Conservation (phyloP, 2,888 invertebrate species). For the Drosophila ustulata region DNA sequence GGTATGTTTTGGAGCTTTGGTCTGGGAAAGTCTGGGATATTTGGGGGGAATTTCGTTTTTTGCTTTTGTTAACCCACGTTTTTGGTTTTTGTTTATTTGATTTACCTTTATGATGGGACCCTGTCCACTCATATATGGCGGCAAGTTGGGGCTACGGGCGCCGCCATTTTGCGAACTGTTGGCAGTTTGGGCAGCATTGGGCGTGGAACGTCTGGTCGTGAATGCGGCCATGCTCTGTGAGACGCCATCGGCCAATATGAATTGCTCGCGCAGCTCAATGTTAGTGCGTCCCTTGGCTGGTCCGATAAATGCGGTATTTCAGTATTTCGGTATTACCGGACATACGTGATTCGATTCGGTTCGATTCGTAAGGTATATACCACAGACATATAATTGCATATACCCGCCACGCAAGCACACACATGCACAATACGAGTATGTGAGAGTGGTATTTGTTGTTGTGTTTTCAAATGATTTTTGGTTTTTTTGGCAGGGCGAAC, state of each 20-base stretch:
- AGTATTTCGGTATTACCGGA: slow-evolving; percentile 34
- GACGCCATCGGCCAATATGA: slow-evolving; percentile 99
- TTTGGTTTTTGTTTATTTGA: slow-evolving; percentile 48
- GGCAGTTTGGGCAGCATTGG: slow-evolving; percentile 87
- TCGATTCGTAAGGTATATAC: slow-evolving; percentile 11
- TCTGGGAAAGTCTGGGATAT: slow-evolving; percentile 11
- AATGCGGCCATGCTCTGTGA: slow-evolving; percentile 99
- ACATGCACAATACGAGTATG: slow-evolving; percentile 24
- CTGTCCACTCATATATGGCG: slow-evolving; percentile 86
- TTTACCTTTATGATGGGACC: slow-evolving; percentile 99
- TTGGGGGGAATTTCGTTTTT: slow-evolving; percentile 25
- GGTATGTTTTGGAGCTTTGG: slow-evolving; percentile 8
- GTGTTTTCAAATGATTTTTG: slow-evolving; percentile 24
- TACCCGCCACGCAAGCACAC: slow-evolving; percentile 26
- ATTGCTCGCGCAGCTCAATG: slow-evolving; percentile 99
- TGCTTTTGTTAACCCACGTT: slow-evolving; percentile 40
- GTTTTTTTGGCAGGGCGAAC: slow-evolving; percentile 62
- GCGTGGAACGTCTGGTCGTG: slow-evolving; percentile 96
- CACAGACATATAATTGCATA: slow-evolving; percentile 29
- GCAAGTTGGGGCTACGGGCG: slow-evolving; percentile 80
- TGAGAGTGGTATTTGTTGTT: slow-evolving; percentile 25
- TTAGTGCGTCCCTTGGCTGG: slow-evolving; percentile 99
- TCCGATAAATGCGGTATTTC: slow-evolving; percentile 57
- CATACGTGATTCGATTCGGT: slow-evolving; percentile 4
- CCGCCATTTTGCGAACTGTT: slow-evolving; percentile 85